phyloP scores from a whole-genome alignment of 1,140 invertebrate species.

The Lithobius niger region DNA sequence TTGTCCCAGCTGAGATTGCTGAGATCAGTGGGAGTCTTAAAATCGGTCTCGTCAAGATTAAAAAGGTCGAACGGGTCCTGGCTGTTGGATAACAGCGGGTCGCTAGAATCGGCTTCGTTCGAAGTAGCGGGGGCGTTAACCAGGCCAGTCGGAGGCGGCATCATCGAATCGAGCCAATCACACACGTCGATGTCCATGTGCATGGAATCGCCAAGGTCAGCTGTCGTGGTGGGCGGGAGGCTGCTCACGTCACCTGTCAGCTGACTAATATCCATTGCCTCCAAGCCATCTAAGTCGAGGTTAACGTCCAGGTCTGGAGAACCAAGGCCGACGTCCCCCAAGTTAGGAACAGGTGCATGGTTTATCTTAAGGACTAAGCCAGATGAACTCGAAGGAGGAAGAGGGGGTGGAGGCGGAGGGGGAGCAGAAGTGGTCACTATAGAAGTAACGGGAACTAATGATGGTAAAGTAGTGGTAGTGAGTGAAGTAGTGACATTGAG shows the following conservation, averaged over 20 bases:
- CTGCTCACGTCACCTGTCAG: constrained; percentile 7
- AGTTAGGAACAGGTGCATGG: constrained; percentile 17
- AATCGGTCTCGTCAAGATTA: constrained; percentile 51
- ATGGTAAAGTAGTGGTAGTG: not conserved
- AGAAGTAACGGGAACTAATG: not conserved
- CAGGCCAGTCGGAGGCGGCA: constrained; percentile 31
- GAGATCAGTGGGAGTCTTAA: constrained; percentile 43
- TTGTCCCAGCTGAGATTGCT: constrained; percentile 42
- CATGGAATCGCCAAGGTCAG: constrained; percentile 15
- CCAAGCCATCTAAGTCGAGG: constrained; percentile 19
- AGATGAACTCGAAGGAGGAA: too few relatives aligned
- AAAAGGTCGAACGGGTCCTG: constrained; percentile 54
- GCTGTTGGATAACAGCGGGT: constrained; percentile 44
- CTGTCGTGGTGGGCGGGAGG: constrained; percentile 14
- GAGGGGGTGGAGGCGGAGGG: constrained; percentile 36
- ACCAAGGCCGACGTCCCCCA: constrained; percentile 20
- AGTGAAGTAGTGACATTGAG: constrained; percentile 2
- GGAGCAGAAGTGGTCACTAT: constrained; percentile 22
- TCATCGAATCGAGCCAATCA: constrained; percentile 55
- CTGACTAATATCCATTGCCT: constrained; percentile 19
- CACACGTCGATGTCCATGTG: constrained; percentile 52
- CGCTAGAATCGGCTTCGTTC: constrained; percentile 37
- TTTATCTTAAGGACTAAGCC: constrained; percentile 8
- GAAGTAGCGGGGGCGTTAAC: constrained; percentile 21
- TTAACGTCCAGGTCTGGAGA: constrained; percentile 23